Conservation (phyloP, 2,113 vertebrate species). For the Crypturellus undulatus region DNA sequence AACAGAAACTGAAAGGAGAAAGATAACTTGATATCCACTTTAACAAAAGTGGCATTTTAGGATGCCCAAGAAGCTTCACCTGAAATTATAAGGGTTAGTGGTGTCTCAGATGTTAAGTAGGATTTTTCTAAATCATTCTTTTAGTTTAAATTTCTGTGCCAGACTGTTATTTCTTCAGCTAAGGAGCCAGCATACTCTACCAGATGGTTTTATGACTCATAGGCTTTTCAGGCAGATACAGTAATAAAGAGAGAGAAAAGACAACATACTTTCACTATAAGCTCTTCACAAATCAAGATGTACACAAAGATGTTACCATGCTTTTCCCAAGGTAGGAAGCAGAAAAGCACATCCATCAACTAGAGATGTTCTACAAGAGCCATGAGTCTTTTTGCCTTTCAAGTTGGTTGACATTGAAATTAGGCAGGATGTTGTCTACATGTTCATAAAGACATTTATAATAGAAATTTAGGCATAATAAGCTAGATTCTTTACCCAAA, state of each 20-base stretch:
- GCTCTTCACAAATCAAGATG: neutral
- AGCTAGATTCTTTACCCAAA: neutral
- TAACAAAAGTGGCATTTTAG: neutral
- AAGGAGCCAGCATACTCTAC: neutral
- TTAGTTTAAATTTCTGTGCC: neutral
- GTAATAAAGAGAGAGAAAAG: neutral
- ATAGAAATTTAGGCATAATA: neutral
- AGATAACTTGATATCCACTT: neutral
- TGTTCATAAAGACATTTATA: neutral
- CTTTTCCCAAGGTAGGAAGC: neutral
- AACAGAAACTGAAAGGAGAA: neutral
- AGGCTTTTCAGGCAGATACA: neutral
- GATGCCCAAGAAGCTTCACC: neutral
- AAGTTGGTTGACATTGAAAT: neutral
- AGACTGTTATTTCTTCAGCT: neutral
- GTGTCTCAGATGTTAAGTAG: fast-evolving
- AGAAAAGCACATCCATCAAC: neutral
- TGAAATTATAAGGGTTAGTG: neutral
- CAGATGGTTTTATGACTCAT: neutral
- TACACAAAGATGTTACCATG: neutral
- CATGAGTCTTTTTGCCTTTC: neutral
- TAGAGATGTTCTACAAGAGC: neutral
- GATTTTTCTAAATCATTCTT: neutral
- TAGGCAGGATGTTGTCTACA: neutral
- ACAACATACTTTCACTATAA: neutral